Base-by-base conservation (phyloP, 2,888 invertebrate species). In the Coenonympha arcania region DNA sequence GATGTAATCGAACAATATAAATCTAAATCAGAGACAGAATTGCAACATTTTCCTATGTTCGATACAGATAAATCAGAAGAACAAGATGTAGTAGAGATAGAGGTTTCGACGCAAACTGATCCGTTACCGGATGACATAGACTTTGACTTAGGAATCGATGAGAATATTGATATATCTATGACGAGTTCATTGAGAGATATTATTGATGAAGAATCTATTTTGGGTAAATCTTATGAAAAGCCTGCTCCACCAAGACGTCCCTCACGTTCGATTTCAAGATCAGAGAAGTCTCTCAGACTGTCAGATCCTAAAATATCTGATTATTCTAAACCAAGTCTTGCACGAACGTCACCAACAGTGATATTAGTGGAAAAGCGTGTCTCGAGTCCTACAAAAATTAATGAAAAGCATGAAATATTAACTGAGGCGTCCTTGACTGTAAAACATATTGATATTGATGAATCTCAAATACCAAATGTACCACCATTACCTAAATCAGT, bases 81-180 rank as follows among this genome's bases (percentile, higher is more conserved):
- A 33, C 79, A 84, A 40, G 73, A 81, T 56, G 65, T 87, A 16
- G 70, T 88, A 54, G 93, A 93, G 75, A 90, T 90, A 18, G 92
- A 93, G 66, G 91, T 92, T 4, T 94, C 93, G 0, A 94, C 93
- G 1, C 95, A 95, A 79, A 95, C 95, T 0, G 95, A 95, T 76
- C 94, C 94, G 0, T 72, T 95, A 34, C 93, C 93, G 0, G 93
- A 94, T 62, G 94, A 93, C 62, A 89, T 92, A 50, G 88, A 90
- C 57, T 90, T 90, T 66, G 92, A 92, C 65, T 78, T 88, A 60
- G 80, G 88, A 15, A 67, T 85, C 49, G 87, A 87, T 55, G 87
- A 85, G 55, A 77, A 81, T 63, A 59, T 85, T 30, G 81, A 86
- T 50, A 57, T 83, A 31, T 87, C 87, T 5, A 79, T 84, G 66